Evolutionary conservation across 2,888 invertebrate genomes (phyloP).

Genomic region (Zeuzera pyrina): DNA sequence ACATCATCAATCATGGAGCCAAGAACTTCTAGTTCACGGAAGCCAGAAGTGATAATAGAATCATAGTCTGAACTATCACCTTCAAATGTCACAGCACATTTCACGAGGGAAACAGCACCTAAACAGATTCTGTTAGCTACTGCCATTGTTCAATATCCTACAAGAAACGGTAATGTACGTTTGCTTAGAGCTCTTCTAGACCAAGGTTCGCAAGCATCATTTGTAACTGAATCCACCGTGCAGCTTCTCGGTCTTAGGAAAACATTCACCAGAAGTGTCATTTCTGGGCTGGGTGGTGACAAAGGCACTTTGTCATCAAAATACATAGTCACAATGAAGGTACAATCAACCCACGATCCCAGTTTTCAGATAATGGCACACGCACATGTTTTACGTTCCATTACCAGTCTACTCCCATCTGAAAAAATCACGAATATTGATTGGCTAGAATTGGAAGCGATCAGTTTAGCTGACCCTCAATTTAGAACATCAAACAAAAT

Average conservation of each 20-base stretch:
- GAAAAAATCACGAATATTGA: slow-evolving; percentile 1
- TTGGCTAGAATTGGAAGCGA: slow-evolving; percentile 12
- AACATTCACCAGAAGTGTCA: neutral
- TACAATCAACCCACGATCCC: no score
- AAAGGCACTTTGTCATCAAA: neutral
- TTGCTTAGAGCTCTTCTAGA: no score
- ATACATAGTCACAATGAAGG: neutral
- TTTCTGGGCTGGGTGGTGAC: neutral
- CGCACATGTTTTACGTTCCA: slow-evolving; percentile 6
- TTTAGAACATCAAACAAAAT: slow-evolving; percentile 13
- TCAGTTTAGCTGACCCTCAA: slow-evolving; percentile 15
- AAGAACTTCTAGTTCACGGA: no score
- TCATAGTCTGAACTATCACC: no score
- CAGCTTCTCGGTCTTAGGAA: neutral
- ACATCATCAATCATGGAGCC: neutral
- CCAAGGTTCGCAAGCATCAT: no score
- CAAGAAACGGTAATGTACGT: no score
- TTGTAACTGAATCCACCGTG: neutral
- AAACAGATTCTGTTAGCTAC: no score
- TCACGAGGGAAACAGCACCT: no score
- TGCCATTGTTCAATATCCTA: no score
- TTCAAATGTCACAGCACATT: no score
- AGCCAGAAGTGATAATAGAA: no score
- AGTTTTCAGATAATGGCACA: no score
- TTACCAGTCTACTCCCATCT: slow-evolving; percentile 12